Percentiles rank a stretch among this genome's conserved stretches.
phyloP scores from a whole-genome alignment of 2,888 invertebrate genomes.

The Limnephilus rhombicus region DNA sequence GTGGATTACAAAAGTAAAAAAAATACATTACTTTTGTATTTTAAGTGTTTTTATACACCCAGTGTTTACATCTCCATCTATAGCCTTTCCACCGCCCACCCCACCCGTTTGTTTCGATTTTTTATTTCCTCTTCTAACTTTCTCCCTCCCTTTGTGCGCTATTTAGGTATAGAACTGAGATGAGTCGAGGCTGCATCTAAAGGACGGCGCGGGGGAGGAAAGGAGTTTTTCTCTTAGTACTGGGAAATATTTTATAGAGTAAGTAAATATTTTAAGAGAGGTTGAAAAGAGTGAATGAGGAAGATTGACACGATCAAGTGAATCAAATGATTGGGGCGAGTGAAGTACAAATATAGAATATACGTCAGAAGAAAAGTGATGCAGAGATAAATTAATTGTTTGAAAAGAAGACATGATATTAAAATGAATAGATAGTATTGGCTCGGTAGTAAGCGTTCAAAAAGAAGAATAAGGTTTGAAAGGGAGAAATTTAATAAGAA shows the following conservation, averaged over 20 bases:
- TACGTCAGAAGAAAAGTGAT: not conserved
- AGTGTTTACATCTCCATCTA: not conserved
- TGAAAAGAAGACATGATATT: no score
- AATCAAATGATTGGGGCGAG: not conserved
- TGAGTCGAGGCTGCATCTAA: not conserved
- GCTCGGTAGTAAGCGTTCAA: no score
- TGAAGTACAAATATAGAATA: not conserved
- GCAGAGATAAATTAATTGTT: no score
- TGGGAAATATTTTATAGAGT: not conserved
- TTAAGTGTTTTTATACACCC: not conserved
- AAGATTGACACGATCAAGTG: not conserved
- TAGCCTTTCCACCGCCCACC: not conserved
- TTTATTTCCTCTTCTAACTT: constrained; percentile 1
- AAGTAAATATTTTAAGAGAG: not conserved
- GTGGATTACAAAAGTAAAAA: no score
- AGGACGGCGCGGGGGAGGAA: not conserved
- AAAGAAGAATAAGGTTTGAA: no score
- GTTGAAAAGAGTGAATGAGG: not conserved
- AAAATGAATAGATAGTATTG: no score
- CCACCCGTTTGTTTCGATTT: not conserved
- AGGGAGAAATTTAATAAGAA: no score
- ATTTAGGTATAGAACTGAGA: not conserved
- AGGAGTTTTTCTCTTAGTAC: not conserved
- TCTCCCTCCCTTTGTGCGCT: not conserved
- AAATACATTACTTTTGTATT: not conserved